Conservation (phyloP, 2,113 vertebrate genomes). For the chimpanzee (Pan troglodytes) region DNA sequence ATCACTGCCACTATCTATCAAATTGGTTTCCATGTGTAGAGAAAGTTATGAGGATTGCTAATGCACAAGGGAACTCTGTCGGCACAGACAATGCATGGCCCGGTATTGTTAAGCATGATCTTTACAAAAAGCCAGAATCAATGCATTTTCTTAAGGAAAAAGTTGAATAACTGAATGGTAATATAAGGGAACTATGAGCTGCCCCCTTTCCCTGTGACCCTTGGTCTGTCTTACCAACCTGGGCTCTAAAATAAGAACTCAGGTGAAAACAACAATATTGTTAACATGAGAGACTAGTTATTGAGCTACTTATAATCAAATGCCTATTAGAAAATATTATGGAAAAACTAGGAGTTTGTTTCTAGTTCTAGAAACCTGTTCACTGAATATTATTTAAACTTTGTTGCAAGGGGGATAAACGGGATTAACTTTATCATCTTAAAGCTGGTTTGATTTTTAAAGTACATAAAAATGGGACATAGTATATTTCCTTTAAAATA, state of each 20-base stretch:
- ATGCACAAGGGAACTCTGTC: neutral
- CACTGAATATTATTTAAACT: neutral
- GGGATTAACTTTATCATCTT: slow-evolving; percentile 14
- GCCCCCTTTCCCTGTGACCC: neutral
- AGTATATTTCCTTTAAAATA: slow-evolving; percentile 13
- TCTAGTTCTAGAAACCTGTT: slow-evolving; percentile 18
- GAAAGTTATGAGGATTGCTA: neutral
- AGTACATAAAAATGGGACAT: neutral
- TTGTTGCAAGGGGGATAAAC: neutral
- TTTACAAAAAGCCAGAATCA: neutral
- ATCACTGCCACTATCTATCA: neutral
- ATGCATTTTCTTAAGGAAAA: neutral
- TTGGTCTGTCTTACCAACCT: neutral
- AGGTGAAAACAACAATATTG: neutral
- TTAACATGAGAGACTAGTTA: neutral
- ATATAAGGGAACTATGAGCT: neutral
- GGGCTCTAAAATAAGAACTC: neutral
- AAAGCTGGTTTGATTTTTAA: neutral
- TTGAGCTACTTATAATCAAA: neutral
- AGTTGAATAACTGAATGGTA: neutral
- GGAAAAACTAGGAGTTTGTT: neutral
- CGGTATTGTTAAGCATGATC: neutral
- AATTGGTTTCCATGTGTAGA: neutral
- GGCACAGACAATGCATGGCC: neutral
- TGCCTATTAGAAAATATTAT: neutral